Base-by-base conservation (phyloP, 1,140 invertebrate genomes). In the Nasonia vitripennis region DNA sequence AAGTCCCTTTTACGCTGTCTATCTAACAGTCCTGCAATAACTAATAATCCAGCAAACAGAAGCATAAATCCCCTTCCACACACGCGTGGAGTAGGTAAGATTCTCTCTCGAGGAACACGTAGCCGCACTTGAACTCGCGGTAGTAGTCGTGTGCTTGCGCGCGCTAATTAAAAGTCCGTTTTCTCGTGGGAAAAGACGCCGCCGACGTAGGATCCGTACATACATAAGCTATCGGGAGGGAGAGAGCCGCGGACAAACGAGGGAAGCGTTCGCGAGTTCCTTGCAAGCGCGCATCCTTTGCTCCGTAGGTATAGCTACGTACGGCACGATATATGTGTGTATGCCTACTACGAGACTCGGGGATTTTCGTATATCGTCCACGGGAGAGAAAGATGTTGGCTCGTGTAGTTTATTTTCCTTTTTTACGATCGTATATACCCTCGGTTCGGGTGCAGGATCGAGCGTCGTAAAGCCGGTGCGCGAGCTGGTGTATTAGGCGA, bases 81-180 rank as follows among this genome's bases (percentile, higher is more conserved):
- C 48, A 1, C 27, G 1, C 27, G 27, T 27, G 27, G 2, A 4
- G 48, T 51, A 51, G 9, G 10, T 51, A 51, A 9, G 48, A 51
- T 17, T 12, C 48, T 4, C 48, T 7, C 3, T 4, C 17, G 55
- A 20, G 5, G 5, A 2, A 55, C 20, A 62, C 6, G 68, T 31
- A 27, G 68, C 31, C 27, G 27, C 68, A 17, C 23, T 12, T 71
- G 68, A 27, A 71, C 70, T 27, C 23, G 34, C 73, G 20, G 23
- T 20, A 34, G 27, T 34, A 34, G 27, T 34, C 70, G 68, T 77
- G 83, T 20, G 27, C 27, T 27, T 1, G 55, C 55, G 37, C 48
- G 37, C 48, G 68, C 82, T 86, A 86, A 86, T 86, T 84, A 84
- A 84, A 84, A 87, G 73, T 77, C 73, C 70, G 78, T 78, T 84